phyloP scores from a whole-genome alignment of 2,888 invertebrate genomes.

The Eutolmus rufibarbis region DNA sequence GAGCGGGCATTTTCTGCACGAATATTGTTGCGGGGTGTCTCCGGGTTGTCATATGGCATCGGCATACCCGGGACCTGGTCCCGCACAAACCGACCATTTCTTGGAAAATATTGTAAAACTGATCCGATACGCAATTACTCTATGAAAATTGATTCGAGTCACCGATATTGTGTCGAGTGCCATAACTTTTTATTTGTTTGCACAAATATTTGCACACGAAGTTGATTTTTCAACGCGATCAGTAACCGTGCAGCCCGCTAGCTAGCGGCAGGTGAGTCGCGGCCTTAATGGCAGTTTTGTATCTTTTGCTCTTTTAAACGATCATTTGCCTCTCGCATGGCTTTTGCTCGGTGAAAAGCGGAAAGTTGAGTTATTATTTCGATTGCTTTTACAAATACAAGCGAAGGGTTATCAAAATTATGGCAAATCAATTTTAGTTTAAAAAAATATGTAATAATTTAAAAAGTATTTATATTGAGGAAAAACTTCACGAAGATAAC shows the following conservation, averaged over 20 bases:
- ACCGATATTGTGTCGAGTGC: slow-evolving; percentile 43
- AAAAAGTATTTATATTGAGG: too few relatives aligned
- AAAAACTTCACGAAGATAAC: background rate
- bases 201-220: slow-evolving; percentile 29
- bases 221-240: background rate
- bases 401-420: background rate
- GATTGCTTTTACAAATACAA: background rate
- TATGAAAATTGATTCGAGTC: slow-evolving; percentile 44
- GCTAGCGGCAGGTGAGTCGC: background rate
- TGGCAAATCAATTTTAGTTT: background rate
- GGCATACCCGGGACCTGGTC: background rate
- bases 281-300: background rate
- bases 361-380: background rate
- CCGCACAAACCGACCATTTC: slow-evolving; percentile 28
- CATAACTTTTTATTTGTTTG: slow-evolving; percentile 30
- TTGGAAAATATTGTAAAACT: slow-evolving; percentile 38
- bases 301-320: background rate
- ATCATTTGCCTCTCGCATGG: background rate
- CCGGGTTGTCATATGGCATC: slow-evolving; percentile 7
- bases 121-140: slow-evolving; percentile 45
- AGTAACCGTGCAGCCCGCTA: background rate
- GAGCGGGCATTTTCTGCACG: slow-evolving; percentile 30
- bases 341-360: background rate
- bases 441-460: too few relatives aligned
- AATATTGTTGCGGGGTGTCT: slow-evolving; percentile 15